Conservation (phyloP, 2,113 vertebrate species). For the Willisornis vidua region DNA sequence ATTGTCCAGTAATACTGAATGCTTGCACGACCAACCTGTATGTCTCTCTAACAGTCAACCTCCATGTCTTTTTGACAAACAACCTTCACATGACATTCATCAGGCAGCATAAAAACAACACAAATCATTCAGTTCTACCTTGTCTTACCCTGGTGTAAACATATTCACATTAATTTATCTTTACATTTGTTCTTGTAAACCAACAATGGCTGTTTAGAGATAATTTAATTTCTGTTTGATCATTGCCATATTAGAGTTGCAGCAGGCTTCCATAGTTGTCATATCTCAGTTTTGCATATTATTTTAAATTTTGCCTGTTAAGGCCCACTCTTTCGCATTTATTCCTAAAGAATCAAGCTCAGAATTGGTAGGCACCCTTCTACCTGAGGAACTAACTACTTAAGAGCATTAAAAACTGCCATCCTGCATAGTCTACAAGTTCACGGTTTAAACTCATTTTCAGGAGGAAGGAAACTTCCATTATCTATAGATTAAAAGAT, state of each 20-base stretch:
- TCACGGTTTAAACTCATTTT: not conserved
- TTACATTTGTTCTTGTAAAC: not conserved
- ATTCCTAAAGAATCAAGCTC: not conserved
- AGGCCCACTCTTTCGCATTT: not conserved
- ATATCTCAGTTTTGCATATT: not conserved
- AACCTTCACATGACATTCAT: not conserved
- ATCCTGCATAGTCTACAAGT: not conserved
- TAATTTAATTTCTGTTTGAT: not conserved
- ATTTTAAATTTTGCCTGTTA: not conserved
- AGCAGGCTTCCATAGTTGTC: not conserved
- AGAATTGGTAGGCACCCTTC: not conserved
- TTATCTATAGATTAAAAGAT: not conserved
- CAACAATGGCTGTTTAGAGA: not conserved
- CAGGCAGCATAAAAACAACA: not conserved
- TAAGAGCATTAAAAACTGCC: not conserved
- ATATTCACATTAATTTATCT: not conserved
- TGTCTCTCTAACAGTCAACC: not conserved
- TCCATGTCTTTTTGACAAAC: not conserved
- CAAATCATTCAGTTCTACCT: not conserved
- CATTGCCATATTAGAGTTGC: not conserved
- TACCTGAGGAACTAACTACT: not conserved
- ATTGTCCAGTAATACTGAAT: not conserved
- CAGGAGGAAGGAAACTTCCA: not conserved
- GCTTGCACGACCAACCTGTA: not conserved
- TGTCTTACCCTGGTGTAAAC: not conserved